Percentiles rank a stretch among this genome's conserved stretches.
Conservation (phyloP, 2,113 vertebrate genomes). For the Zapus hudsonius region DNA sequence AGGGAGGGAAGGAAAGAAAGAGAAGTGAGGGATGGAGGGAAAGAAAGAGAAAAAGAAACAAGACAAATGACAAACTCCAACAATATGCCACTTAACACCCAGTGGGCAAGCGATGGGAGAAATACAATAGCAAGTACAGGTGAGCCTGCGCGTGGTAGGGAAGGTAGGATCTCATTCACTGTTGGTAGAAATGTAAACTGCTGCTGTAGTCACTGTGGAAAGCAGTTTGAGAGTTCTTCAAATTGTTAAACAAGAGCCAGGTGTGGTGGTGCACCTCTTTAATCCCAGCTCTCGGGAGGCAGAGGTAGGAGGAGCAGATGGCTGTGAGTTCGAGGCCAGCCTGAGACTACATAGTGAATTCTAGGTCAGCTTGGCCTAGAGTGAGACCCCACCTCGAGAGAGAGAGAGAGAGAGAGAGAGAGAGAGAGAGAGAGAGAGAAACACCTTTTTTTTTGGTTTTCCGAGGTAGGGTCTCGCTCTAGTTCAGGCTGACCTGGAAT, state of each 20-base stretch:
- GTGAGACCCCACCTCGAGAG: too few species aligned
- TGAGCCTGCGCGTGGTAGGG: neutral
- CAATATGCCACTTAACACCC: neutral
- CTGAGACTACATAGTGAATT: too few species aligned
- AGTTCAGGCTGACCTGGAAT: too few species aligned
- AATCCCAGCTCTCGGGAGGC: too few species aligned
- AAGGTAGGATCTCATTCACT: neutral
- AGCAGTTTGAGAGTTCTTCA: slow-evolving; percentile 14
- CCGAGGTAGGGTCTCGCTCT: too few species aligned
- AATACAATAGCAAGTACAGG: neutral
- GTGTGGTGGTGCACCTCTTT: too few species aligned
- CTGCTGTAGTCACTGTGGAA: neutral
- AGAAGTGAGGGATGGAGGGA: neutral
- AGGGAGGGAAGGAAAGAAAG: neutral
- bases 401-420: too few species aligned
- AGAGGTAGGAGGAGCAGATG: too few species aligned
- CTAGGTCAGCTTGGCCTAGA: too few species aligned
- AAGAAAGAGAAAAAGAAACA: neutral
- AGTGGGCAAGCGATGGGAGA: neutral
- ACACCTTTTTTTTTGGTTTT: too few species aligned
- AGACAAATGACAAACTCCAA: neutral
- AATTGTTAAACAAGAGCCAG: neutral
- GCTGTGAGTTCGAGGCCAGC: too few species aligned
- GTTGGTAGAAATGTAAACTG: neutral
- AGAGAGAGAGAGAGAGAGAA: too few species aligned